Conservation (phyloP, 2,888 invertebrate species). For the Drosophila austrosaltans region DNA sequence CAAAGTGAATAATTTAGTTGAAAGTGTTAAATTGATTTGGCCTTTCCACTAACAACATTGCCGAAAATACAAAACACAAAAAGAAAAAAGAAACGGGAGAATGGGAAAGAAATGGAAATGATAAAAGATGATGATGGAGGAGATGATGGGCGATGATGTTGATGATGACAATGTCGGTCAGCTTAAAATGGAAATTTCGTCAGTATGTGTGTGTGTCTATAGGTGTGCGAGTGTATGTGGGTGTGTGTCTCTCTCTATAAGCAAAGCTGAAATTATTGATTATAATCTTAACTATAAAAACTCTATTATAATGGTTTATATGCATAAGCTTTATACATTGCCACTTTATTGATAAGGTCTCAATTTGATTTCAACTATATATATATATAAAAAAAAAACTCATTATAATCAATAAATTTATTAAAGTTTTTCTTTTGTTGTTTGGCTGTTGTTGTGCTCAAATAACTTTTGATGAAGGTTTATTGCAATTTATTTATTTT, state of each 20-base stretch:
- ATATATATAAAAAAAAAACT: not conserved
- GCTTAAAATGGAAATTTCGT: constrained; percentile 18
- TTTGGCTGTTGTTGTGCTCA: too few relatives aligned
- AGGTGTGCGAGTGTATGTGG: not conserved
- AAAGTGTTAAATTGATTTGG: constrained; percentile 82
- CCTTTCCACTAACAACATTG: constrained; percentile 60
- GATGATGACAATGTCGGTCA: constrained; percentile 34
- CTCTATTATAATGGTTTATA: constrained; percentile 36
- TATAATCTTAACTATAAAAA: constrained; percentile 35
- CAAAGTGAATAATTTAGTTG: constrained; percentile 80
- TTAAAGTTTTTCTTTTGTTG: too few relatives aligned
- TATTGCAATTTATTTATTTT: too few relatives aligned
- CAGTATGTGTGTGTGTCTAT: not conserved
- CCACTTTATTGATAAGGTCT: constrained; percentile 40
- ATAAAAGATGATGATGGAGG: constrained; percentile 53
- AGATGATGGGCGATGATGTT: constrained; percentile 30
- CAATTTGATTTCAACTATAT: constrained; percentile 25
- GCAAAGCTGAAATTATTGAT: constrained; percentile 1
- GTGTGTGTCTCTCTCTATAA: not conserved
- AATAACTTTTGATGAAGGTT: too few relatives aligned
- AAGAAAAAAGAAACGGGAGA: not conserved
- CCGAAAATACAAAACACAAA: constrained; percentile 22
- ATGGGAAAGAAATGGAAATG: constrained; percentile 22
- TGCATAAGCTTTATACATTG: constrained; percentile 17
- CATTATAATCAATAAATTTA: constrained; percentile 1